A percentile compares a stretch with the other conserved stretches of the same genome.
phyloP scores from a whole-genome alignment of 2,888 invertebrate genomes.

The Tridacna crocea region DNA sequence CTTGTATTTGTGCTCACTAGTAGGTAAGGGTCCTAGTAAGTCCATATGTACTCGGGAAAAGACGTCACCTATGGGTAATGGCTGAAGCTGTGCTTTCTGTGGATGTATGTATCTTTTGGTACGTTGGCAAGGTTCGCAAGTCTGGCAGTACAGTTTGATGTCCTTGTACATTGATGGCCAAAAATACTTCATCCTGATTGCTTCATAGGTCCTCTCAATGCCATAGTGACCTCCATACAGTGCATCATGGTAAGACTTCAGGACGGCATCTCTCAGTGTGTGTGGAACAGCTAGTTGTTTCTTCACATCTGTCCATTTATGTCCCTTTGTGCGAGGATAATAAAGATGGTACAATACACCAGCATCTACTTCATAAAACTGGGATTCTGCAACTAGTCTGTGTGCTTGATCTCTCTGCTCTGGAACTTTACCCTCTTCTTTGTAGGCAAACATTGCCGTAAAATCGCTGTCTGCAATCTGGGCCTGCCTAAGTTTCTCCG shows the following conservation, averaged over 20 bases:
- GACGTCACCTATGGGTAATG: neutral
- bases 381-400: neutral
- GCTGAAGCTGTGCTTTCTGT: neutral
- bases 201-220: no score
- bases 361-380: neutral
- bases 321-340: no score
- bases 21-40: neutral
- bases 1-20: no score
- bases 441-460: neutral
- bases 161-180: no score
- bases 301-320: neutral
- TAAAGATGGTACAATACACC: no score
- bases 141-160: no score
- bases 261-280: neutral
- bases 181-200: no score
- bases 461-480: neutral
- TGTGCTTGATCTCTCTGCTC: neutral
- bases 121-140: no score
- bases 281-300: neutral
- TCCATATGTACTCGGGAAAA: neutral
- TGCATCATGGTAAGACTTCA: no score
- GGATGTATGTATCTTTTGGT: no score
- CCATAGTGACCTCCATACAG: no score
- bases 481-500: neutral
- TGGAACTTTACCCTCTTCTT: no score